Percentiles rank a stretch among this genome's conserved stretches.
Conservation (phyloP, 2,113 vertebrate species). For the Dromiciops gliroides region DNA sequence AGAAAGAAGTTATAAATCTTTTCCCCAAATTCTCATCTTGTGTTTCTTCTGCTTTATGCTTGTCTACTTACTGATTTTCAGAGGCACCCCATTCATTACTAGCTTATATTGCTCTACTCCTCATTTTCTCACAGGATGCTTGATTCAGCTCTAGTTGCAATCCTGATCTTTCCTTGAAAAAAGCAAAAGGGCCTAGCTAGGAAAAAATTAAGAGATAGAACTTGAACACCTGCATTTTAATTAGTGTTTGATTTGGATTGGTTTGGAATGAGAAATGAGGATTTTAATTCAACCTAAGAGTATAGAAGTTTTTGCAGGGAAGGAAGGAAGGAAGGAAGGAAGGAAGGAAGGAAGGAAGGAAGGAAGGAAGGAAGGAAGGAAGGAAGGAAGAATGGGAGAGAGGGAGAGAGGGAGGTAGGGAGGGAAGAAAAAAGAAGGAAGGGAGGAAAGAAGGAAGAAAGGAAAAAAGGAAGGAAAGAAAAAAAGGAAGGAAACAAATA, state of each 20-base stretch:
- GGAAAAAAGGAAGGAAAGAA: not conserved
- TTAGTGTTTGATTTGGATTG: not conserved
- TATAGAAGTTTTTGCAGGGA: not conserved
- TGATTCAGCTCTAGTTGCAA: not conserved
- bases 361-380: too few species aligned
- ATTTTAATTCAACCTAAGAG: not conserved
- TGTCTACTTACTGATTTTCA: not conserved
- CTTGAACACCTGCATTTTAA: not conserved
- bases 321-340: not conserved
- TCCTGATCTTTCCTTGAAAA: not conserved
- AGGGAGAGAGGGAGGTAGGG: too few species aligned
- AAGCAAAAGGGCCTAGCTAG: not conserved
- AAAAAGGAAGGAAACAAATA: not conserved
- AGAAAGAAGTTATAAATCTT: not conserved
- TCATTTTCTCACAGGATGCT: not conserved
- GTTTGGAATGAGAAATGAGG: not conserved
- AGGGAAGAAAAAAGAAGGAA: too few species aligned
- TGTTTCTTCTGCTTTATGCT: not conserved
- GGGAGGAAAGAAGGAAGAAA: too few species aligned
- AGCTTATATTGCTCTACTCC: not conserved
- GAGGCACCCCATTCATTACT: not conserved
- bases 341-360: too few species aligned
- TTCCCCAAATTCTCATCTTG: not conserved
- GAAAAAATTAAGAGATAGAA: not conserved
- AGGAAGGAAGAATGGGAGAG: not conserved